phyloP scores from a whole-genome alignment of 2,888 invertebrate genomes.

The Oligia fasciuncula region DNA sequence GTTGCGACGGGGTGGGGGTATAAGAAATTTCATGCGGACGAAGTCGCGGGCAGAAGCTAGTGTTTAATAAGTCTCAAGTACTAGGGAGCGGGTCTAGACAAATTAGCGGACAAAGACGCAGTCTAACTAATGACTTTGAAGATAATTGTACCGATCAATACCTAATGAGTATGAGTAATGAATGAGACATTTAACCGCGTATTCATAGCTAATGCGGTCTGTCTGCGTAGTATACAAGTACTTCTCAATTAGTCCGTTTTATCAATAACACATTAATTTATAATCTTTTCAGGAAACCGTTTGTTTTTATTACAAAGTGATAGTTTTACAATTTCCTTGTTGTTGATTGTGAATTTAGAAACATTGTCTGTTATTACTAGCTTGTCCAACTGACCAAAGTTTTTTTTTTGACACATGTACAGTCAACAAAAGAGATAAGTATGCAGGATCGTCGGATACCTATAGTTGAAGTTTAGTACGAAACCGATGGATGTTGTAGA shows the following conservation, averaged over 20 bases:
- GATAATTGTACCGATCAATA: conserved; percentile 16
- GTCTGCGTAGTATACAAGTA: neutral
- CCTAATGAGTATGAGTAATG: conserved; percentile 7
- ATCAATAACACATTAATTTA: conserved; percentile 1
- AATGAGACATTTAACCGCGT: neutral
- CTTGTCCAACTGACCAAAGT: neutral
- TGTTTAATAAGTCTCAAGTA: neutral
- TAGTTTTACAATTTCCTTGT: neutral
- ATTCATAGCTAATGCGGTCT: neutral
- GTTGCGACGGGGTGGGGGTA: no score
- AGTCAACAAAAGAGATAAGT: no score
- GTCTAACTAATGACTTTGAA: conserved; percentile 1
- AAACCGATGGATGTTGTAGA: no score
- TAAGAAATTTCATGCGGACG: no score
- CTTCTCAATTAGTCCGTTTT: conserved; percentile 6
- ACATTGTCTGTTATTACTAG: neutral
- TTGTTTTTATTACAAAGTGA: neutral
- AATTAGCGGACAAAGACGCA: neutral
- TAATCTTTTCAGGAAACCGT: conserved; percentile 10
- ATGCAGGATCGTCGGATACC: no score
- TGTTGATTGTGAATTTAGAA: neutral
- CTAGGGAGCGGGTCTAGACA: neutral
- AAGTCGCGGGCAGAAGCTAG: no score
- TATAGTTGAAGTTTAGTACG: no score
- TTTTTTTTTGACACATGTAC: neutral